Evolutionary conservation across 30 jellyfish, hydroid and myxozoan genomes (phyloP).

Genomic region (Mastigias papua): DNA sequence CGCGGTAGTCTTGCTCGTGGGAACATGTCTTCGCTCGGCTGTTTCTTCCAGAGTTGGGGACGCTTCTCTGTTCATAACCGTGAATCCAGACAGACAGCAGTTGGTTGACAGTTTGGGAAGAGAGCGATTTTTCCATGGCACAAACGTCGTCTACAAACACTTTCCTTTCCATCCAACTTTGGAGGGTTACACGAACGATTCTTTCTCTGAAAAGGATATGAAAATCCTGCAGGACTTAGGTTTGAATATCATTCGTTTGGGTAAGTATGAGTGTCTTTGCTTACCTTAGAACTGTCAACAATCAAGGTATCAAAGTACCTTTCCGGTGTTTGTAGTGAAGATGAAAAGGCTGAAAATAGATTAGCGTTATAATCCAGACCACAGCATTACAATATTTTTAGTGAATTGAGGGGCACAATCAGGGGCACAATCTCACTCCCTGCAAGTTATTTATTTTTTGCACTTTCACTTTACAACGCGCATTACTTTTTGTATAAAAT

Average conservation of each 20-base stretch:
- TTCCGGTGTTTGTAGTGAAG: no score
- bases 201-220: slow-evolving; percentile 93
- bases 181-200: slow-evolving; percentile 72
- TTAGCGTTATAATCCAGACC: no score
- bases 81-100: slow-evolving; percentile 87
- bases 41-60: not conserved
- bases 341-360: no score
- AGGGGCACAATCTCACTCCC: no score
- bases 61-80: slow-evolving; percentile 76
- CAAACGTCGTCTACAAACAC: slow-evolving; percentile 91
- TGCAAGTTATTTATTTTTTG: no score
- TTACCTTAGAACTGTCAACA: not conserved
- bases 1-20: not conserved
- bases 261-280: slow-evolving; percentile 35
- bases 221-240: slow-evolving; percentile 84
- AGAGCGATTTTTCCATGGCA: slow-evolving; percentile 95
- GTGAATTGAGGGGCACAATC: no score
- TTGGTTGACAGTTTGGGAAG: slow-evolving; percentile 85
- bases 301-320: not conserved
- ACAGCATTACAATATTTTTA: no score
- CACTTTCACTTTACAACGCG: no score
- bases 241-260: slow-evolving; percentile 83
- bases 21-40: not conserved
- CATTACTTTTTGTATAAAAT: no score
- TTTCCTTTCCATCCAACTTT: slow-evolving; percentile 89